phyloP scores from a whole-genome alignment of 2,113 vertebrate genomes.

The Alces alces region DNA sequence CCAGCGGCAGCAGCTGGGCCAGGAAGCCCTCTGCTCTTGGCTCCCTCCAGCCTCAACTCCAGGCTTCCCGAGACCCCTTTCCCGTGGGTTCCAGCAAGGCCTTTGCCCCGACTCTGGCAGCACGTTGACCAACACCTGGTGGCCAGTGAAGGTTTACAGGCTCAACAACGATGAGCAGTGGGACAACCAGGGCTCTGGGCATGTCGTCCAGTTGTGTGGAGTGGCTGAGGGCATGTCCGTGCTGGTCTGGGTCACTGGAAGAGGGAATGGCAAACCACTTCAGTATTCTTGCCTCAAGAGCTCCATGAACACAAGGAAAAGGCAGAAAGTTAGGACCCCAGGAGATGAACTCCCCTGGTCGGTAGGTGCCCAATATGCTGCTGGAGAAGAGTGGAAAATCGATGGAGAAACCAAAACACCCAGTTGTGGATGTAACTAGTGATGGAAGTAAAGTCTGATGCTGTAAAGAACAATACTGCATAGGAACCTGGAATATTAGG shows the following conservation, averaged over 20 bases:
- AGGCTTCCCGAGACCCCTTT: background rate
- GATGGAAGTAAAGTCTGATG: background rate
- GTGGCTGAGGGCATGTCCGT: background rate
- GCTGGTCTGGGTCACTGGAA: background rate
- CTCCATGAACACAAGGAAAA: background rate
- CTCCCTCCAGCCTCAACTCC: background rate
- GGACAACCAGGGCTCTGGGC: background rate
- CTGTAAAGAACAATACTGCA: background rate
- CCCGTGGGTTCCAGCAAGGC: background rate
- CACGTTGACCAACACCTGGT: background rate
- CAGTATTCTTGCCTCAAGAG: background rate
- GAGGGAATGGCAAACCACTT: background rate
- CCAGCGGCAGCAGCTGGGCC: background rate
- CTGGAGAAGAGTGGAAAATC: background rate
- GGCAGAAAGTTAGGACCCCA: background rate
- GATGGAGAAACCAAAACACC: background rate
- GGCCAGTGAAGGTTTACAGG: background rate
- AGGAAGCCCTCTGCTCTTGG: background rate
- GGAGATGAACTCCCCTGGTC: background rate
- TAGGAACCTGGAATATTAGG: background rate
- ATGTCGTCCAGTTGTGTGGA: background rate
- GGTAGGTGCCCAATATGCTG: background rate
- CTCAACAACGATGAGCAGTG: background rate
- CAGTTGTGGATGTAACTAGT: background rate
- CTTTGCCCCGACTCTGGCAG: background rate